A percentile compares a stretch with the other conserved stretches of the same genome.
phyloP scores from a whole-genome alignment of 1,140 invertebrate genomes.

The Chymomyza costata region DNA sequence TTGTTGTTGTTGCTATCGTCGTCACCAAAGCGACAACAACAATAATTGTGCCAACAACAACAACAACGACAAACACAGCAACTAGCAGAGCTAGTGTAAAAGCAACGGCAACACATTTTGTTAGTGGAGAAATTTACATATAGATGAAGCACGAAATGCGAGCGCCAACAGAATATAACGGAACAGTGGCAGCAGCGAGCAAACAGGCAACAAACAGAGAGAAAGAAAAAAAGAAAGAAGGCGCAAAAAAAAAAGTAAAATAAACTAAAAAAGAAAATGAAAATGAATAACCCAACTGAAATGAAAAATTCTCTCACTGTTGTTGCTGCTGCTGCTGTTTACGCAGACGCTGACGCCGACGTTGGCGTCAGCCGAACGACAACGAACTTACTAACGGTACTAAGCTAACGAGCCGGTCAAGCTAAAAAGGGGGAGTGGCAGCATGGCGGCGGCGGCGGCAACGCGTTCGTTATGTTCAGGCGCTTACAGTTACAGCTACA shows the following conservation, averaged over 20 bases:
- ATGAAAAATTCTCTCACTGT: slow-evolving; percentile 57
- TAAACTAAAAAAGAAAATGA: slow-evolving; percentile 62
- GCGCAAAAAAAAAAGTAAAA: slow-evolving; percentile 37
- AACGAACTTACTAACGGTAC: slow-evolving; percentile 71
- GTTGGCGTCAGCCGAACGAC: slow-evolving; percentile 30
- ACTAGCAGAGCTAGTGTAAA: slow-evolving; percentile 35
- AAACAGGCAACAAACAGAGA: no score
- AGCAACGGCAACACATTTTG: slow-evolving; percentile 41
- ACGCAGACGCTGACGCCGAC: neutral
- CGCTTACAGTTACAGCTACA: slow-evolving; percentile 41
- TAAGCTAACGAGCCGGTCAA: slow-evolving; percentile 65
- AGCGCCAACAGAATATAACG: slow-evolving; percentile 20
- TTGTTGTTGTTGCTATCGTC: neutral
- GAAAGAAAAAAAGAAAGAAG: slow-evolving; percentile 2
- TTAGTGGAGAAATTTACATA: slow-evolving; percentile 46
- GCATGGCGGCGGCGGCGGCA: neutral
- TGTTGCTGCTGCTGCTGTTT: neutral
- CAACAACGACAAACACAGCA: slow-evolving; percentile 13
- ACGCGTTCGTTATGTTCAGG: neutral
- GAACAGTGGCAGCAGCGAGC: slow-evolving; percentile 19
- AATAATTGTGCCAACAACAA: slow-evolving; percentile 46
- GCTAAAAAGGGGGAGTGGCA: slow-evolving; percentile 35
- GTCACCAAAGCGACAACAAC: slow-evolving; percentile 42
- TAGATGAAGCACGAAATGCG: slow-evolving; percentile 11
- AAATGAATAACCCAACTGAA: slow-evolving; percentile 55